A percentile compares a stretch with the other conserved stretches of the same genome.
Conservation (phyloP, 2,888 invertebrate genomes). For the Spisula solida region DNA sequence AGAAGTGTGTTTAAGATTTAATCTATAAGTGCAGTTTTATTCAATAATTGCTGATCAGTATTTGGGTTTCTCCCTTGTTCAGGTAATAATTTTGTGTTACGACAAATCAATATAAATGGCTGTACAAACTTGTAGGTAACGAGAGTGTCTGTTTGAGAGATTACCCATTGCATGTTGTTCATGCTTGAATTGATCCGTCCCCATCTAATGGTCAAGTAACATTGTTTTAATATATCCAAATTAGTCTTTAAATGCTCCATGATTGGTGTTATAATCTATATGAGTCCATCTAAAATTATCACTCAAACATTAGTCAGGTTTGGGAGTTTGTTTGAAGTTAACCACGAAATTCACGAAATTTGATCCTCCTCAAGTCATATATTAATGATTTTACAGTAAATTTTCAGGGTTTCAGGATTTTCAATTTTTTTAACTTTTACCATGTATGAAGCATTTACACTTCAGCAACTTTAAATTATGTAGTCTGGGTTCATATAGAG, state of each 20-base stretch:
- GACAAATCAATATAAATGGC: neutral
- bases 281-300: too few relatives aligned
- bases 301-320: neutral
- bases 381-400: too few relatives aligned
- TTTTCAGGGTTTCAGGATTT: too few relatives aligned
- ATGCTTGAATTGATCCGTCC: neutral
- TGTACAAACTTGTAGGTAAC: neutral
- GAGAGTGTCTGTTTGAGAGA: neutral
- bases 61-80: neutral
- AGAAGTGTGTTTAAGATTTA: neutral
- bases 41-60: neutral
- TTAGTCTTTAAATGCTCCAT: too few relatives aligned
- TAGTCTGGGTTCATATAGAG: neutral
- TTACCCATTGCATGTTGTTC: neutral
- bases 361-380: too few relatives aligned
- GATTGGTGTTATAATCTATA: too few relatives aligned
- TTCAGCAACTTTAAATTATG: too few relatives aligned
- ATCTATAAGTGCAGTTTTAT: slow-evolving; percentile 23
- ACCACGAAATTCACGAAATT: too few relatives aligned
- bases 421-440: too few relatives aligned
- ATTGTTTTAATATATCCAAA: neutral
- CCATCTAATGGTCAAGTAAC: neutral
- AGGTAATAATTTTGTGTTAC: neutral
- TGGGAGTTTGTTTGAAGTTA: too few relatives aligned
- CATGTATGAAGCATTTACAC: too few relatives aligned